Conservation (phyloP, 1,140 invertebrate species). For the Sycophaga agraensis region DNA sequence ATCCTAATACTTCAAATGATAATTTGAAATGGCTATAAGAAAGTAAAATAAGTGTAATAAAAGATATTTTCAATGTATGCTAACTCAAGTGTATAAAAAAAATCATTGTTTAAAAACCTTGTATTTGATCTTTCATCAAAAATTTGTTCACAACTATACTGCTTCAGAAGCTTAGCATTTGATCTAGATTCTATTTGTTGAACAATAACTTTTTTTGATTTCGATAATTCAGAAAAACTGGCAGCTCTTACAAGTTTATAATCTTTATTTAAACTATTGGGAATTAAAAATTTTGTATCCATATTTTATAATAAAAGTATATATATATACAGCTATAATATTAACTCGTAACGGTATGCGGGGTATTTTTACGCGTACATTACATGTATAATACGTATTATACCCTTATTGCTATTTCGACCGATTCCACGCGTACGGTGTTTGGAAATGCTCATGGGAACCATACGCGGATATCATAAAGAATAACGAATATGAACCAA, state of each 20-base stretch:
- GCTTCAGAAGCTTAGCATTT: conserved; percentile 31
- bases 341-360: no score
- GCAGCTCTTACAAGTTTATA: conserved; percentile 32
- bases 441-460: no score
- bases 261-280: conserved; percentile 32
- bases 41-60: conserved; percentile 4
- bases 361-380: no score
- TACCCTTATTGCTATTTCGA: no score
- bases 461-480: no score
- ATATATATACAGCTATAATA: no score
- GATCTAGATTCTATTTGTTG: conserved; percentile 16
- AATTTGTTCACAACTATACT: conserved; percentile 42
- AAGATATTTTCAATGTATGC: conserved; percentile 4
- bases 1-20: no score
- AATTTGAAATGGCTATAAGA: conserved; percentile 25
- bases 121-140: conserved; percentile 30
- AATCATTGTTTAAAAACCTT: conserved; percentile 29
- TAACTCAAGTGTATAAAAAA: neutral
- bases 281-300: conserved; percentile 38
- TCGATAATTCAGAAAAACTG: conserved; percentile 38
- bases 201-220: conserved; percentile 29
- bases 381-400: no score
- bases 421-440: no score
- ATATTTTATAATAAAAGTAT: conserved; percentile 31
- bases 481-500: no score